Base-by-base conservation (phyloP, 2,797 vertebrate species). In the Helicolenus hilgendorfi region DNA sequence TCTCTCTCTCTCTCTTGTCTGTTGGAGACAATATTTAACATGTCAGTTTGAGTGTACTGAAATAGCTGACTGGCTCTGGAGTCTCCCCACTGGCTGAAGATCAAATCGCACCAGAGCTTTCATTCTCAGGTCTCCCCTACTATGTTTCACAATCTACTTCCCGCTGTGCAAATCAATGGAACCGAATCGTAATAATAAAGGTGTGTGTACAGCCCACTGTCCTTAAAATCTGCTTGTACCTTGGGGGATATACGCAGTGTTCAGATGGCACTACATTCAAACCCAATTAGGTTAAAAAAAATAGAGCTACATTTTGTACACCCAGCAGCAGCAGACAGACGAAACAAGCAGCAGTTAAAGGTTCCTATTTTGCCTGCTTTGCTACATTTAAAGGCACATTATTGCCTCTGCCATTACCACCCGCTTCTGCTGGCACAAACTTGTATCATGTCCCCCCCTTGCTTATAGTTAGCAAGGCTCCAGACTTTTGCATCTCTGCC, bases 11-110 rank as follows among this genome's bases (percentile, higher is more conserved):
- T 38, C 36, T 41, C 36, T 29, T 77, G 74, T 36, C 71, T 58
- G 79, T 65, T 88, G 86, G 81, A 91, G 72, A 76, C 36, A 24
- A 22, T 87, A 84, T 93, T 88, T 85, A 90, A 88, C 69, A 75
- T 76, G 76, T 91, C 87, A 85, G 82, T 79, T 83, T 79, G 78
- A 86, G 81, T 62, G 68, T 63, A 62, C 53, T 27, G 84, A 93
- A 87, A 83, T 63, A 74, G 68, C 49, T 83, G 79, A 70, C 29
- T 87, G 79, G 65, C 75, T 91, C 67, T 59, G 45, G 72, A 49
- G 65, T 80, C 18, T 78, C 64, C 73, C 85, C 53, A 63, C 79
- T 84, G 89, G 88, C 88, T 81, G 31, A n/a, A 90, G 55, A 89
- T 86, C 81, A 95, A 89, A 87, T 90, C 7, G 0, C 70, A 60